phyloP scores from a whole-genome alignment of 2,888 invertebrate species.

The Pristionchus exspectatus region DNA sequence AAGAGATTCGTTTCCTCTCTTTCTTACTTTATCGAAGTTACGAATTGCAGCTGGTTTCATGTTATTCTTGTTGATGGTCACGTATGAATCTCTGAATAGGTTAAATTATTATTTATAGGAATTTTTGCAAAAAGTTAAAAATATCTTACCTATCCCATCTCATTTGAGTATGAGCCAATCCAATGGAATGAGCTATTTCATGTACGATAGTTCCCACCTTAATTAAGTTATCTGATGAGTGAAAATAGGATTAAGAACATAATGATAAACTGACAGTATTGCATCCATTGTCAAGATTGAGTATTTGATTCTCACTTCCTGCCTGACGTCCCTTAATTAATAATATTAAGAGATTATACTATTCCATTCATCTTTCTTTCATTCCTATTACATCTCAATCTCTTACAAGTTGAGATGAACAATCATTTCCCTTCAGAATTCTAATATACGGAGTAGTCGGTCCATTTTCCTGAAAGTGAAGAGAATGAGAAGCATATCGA shows the following conservation, averaged over 20 bases:
- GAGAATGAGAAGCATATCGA: neutral
- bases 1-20: too few relatives aligned
- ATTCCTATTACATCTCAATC: neutral
- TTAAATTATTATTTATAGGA: too few relatives aligned
- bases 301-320: neutral
- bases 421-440: neutral
- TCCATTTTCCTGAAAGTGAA: slow-evolving; percentile 20
- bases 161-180: slow-evolving; percentile 15
- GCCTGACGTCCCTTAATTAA: neutral
- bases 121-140: neutral
- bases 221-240: neutral
- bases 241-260: neutral
- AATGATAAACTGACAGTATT: neutral
- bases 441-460: neutral
- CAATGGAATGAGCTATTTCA: slow-evolving; percentile 35
- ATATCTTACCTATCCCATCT: slow-evolving; percentile 29
- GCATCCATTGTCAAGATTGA: slow-evolving; percentile 13
- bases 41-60: neutral
- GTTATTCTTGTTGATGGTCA: neutral
- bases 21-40: slow-evolving; percentile 26
- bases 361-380: neutral
- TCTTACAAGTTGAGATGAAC: slow-evolving; percentile 15
- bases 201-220: slow-evolving; percentile 8
- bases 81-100: slow-evolving; percentile 10
- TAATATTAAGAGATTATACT: neutral